Evolutionary conservation across 2,888 invertebrate genomes (phyloP), one percentile per base, ranked within the genome.

Genomic region (Nomada hirtipes): DNA sequence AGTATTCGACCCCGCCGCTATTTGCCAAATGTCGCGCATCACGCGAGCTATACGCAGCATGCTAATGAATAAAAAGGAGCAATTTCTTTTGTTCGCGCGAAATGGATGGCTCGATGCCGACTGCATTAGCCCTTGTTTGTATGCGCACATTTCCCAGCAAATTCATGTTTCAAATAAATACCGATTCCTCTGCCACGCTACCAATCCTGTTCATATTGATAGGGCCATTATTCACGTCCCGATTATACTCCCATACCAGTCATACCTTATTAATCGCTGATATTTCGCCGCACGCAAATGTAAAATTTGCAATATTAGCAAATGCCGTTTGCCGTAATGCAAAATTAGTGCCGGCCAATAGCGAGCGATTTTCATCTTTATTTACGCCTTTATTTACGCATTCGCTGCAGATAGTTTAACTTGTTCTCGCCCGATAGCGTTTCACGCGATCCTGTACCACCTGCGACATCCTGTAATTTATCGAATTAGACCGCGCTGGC

Each of bases 241-340:
- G 65, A 76, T 67, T 76, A 72, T 29, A 44, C 64, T 64, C 47
- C 23, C 20, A 23, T n/a, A 7, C 15, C 68, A 7, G 4, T 20
- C 13, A 26, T 50, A 18, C 59, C n/a, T 59, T 65, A 76, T 76
- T 71, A 76, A 76, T 79, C 67, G 44, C 60, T 23, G 26, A 47
- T 20, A 26, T 53, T 44, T 63, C 42, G 20, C 57, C 52, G 68
- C 69, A 63, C 55, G 72, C 59, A 20, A n/a, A 26, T 53, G 47
- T 80, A 63, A 78, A 82, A 83, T 87, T 87, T 86, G 68, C 29
- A 29, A 63, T 50, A 26, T 52, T 36, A 60, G 36, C 53, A 29
- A 74, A 52, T 52, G 47, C 50, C 29, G 71, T 68, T 72, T 9
- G 10, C n/a, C 20, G 29, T 44, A 20, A 72, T 42, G 15, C n/a